A percentile compares a stretch with the other conserved stretches of the same genome.
Conservation (phyloP, 2,113 vertebrate genomes). For the Lycocorax pyrrhopterus region DNA sequence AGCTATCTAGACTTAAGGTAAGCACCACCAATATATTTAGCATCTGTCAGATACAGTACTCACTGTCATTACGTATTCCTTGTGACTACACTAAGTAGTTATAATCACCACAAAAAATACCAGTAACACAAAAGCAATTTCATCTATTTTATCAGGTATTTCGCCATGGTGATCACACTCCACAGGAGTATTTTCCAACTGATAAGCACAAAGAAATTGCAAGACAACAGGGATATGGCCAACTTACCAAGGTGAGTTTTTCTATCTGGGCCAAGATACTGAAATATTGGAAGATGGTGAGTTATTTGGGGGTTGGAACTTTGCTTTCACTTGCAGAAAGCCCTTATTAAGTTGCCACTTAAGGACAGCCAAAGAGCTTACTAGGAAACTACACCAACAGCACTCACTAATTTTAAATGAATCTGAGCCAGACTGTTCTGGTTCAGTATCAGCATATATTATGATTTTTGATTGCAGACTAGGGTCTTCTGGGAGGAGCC, state of each 20-base stretch:
- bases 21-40: neutral
- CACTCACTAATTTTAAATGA: neutral
- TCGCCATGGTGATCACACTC: conserved; percentile 84
- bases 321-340: neutral
- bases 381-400: neutral
- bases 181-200: conserved; percentile 79
- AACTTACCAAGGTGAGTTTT: conserved; percentile 80
- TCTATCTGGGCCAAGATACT: neutral
- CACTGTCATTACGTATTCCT: neutral
- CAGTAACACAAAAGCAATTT: neutral
- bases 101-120: neutral
- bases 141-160: conserved; percentile 72
- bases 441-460: neutral
- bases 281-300: neutral
- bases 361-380: neutral
- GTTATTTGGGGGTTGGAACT: neutral
- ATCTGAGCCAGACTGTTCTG: neutral
- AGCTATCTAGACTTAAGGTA: neutral
- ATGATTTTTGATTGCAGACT: neutral
- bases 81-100: neutral
- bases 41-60: neutral
- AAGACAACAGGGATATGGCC: conserved; percentile 83
- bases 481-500: neutral
- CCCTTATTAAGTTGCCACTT: neutral
- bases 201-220: conserved; percentile 77